A percentile compares a stretch with the other conserved stretches of the same genome.
Conservation (phyloP, 2,888 invertebrate species). For the Cremastinae sp. region DNA sequence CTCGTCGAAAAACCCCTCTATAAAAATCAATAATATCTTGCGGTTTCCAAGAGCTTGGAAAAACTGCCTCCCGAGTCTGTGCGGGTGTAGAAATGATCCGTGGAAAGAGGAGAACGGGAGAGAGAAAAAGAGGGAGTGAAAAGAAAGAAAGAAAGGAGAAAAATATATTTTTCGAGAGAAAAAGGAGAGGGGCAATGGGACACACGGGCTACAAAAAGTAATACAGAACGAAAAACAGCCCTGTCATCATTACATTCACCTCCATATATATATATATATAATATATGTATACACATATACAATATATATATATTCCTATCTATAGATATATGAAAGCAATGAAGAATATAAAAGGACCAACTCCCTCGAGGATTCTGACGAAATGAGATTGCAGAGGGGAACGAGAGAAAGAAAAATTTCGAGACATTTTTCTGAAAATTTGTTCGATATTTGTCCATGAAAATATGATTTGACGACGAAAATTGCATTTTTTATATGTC, state of each 20-base stretch:
- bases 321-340: slow-evolving; percentile 7
- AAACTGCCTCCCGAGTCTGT: slow-evolving; percentile 59
- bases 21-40: slow-evolving; percentile 80
- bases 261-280: slow-evolving; percentile 11
- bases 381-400: neutral
- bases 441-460: neutral
- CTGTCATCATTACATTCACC: slow-evolving; percentile 43
- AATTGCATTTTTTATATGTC: too few species aligned
- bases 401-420: neutral
- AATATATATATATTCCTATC: neutral
- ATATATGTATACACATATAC: neutral
- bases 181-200: slow-evolving; percentile 11
- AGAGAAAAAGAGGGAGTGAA: slow-evolving; percentile 44
- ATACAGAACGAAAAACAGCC: slow-evolving; percentile 50
- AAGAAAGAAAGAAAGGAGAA: slow-evolving; percentile 8
- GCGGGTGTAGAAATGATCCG: slow-evolving; percentile 41
- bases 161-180: slow-evolving; percentile 36
- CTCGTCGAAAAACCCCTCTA: slow-evolving; percentile 66
- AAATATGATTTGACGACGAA: neutral
- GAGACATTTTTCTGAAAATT: neutral
- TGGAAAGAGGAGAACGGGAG: slow-evolving; percentile 55
- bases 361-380: slow-evolving; percentile 5
- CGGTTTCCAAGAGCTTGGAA: slow-evolving; percentile 77
- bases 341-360: slow-evolving; percentile 28
- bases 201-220: slow-evolving; percentile 31